Conservation (phyloP, 2,888 invertebrate genomes). For the Cylindroiulus punctatus region DNA sequence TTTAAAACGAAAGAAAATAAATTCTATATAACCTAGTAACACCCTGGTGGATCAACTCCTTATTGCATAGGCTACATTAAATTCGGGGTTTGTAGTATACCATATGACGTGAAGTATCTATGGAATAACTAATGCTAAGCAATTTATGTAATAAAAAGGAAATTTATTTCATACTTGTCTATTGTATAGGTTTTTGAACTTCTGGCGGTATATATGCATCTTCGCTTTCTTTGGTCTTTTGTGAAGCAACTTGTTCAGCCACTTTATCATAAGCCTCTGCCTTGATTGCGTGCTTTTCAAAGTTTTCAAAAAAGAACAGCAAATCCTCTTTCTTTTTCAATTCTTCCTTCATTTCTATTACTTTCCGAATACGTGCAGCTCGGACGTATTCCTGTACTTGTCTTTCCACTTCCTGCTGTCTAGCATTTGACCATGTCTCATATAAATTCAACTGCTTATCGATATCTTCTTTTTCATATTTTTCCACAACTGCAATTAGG, state of each 20-base stretch:
- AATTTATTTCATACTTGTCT: neutral
- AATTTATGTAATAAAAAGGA: neutral
- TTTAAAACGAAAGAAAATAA: no score
- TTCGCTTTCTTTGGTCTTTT: constrained; percentile 49
- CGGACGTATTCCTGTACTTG: constrained; percentile 71
- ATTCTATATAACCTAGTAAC: no score
- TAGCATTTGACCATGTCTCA: constrained; percentile 71
- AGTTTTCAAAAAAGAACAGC: constrained; percentile 79
- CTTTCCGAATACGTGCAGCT: constrained; percentile 68
- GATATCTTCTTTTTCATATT: constrained; percentile 72
- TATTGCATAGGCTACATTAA: no score
- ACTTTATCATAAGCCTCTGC: constrained; percentile 53
- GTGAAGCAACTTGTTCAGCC: constrained; percentile 8
- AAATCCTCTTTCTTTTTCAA: constrained; percentile 73
- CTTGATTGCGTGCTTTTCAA: constrained; percentile 70
- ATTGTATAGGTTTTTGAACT: neutral
- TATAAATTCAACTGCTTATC: constrained; percentile 71
- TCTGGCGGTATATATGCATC: constrained; percentile 53
- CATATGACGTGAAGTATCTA: no score
- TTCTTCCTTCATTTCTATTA: constrained; percentile 72
- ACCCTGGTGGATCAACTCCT: no score
- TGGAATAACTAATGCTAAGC: no score
- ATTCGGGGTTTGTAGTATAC: no score
- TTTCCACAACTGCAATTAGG: constrained; percentile 66
- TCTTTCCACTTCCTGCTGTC: constrained; percentile 72